These are phyloP conservation scores for Eumacrocentrus americanus DNA, from an alignment of 2,888 invertebrate genomes.

Conservation along the genomic window DNA sequence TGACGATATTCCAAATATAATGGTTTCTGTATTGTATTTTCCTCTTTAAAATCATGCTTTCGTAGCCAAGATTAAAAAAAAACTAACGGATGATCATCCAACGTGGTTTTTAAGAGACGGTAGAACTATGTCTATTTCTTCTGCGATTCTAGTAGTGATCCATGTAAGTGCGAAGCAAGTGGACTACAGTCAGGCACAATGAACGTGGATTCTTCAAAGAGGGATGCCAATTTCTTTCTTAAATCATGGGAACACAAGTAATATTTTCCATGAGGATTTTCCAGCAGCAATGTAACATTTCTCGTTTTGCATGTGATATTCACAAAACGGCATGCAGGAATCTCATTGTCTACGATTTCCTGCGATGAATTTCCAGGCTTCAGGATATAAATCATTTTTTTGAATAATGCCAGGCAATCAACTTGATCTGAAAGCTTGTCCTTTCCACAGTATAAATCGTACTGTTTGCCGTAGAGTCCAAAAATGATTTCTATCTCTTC, in stretches of 20 bases:
- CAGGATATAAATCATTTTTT: conserved; percentile 45
- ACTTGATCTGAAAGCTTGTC: conserved; percentile 39
- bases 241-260: conserved; percentile 14
- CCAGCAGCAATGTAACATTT: conserved; percentile 68
- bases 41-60: neutral
- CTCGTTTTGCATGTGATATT: conserved; percentile 67
- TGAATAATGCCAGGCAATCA: conserved; percentile 44
- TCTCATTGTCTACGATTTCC: conserved; percentile 32
- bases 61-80: neutral
- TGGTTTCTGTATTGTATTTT: too few relatives aligned
- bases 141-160: neutral
- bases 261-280: conserved; percentile 69
- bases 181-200: neutral
- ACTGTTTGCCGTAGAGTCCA: conserved; percentile 71
- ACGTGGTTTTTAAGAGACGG: too few relatives aligned
- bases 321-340: conserved; percentile 69
- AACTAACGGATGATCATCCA: neutral
- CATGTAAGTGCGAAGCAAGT: neutral
- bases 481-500: conserved; percentile 70
- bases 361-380: conserved; percentile 46
- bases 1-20: too few relatives aligned
- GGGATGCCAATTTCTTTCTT: conserved; percentile 7
- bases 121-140: too few relatives aligned
- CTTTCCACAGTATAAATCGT: conserved; percentile 64
- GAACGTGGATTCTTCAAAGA: neutral